Conservation (phyloP, 2,113 vertebrate species). For the Pangasianodon hypophthalmus region DNA sequence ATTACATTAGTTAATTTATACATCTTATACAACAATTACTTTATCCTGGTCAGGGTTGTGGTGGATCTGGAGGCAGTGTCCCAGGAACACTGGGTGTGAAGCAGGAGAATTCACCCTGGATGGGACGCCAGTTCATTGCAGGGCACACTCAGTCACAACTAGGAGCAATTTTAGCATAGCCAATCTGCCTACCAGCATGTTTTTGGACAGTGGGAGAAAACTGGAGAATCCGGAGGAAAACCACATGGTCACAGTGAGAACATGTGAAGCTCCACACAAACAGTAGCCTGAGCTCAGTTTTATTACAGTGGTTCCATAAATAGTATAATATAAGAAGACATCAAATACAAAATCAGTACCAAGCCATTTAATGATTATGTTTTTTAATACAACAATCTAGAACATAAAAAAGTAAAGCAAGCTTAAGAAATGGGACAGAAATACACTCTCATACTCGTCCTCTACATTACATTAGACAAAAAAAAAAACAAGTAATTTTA, state of each 20-base stretch:
- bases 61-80: too few species aligned
- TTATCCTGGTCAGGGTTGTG: not conserved
- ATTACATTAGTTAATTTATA: not conserved
- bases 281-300: not conserved
- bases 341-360: not conserved
- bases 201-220: not conserved
- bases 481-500: not conserved
- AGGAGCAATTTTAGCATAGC: not conserved
- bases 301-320: conserved; percentile 3
- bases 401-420: not conserved
- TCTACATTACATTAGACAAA: not conserved
- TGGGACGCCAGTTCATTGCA: not conserved
- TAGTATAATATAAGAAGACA: not conserved
- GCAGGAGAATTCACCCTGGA: not conserved
- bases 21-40: not conserved
- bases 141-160: not conserved
- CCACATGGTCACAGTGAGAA: not conserved
- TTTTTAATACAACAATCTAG: not conserved
- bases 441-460: not conserved
- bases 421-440: not conserved
- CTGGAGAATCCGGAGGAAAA: not conserved
- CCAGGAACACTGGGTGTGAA: not conserved
- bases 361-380: not conserved
- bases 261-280: not conserved
- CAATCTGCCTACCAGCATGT: not conserved